phyloP scores from a whole-genome alignment of 1,140 invertebrate species.

The Monomorium pharaonis region DNA sequence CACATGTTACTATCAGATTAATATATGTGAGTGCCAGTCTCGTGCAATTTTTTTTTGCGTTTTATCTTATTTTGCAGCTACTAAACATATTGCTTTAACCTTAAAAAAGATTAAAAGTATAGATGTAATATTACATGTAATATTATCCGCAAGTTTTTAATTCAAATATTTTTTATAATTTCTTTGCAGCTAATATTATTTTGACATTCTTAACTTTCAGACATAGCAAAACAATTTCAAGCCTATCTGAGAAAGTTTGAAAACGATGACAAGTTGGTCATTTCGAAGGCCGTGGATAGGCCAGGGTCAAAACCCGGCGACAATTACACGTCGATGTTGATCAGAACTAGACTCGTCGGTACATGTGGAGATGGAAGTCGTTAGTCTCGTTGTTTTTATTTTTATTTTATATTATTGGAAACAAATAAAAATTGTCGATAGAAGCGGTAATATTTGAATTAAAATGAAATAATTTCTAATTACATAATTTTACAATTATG shows the following conservation, averaged over 20 bases:
- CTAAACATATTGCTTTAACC: background rate
- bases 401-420: background rate
- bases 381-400: slow-evolving; percentile 67
- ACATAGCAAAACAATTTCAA: slow-evolving; percentile 62
- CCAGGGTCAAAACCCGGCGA: slow-evolving; percentile 78
- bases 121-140: background rate
- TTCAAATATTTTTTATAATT: background rate
- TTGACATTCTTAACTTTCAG: slow-evolving; percentile 56
- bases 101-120: background rate
- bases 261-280: slow-evolving; percentile 75
- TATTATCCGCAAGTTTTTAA: background rate
- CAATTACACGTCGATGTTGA: slow-evolving; percentile 81
- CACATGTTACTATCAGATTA: no score
- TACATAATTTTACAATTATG: background rate
- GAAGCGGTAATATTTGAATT: background rate
- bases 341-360: slow-evolving; percentile 75
- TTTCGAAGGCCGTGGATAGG: slow-evolving; percentile 71
- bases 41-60: background rate
- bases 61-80: background rate
- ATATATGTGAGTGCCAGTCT: background rate
- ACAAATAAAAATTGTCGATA: background rate
- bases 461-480: background rate
- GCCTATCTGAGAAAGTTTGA: slow-evolving; percentile 76
- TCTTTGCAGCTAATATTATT: background rate
- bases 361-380: slow-evolving; percentile 74